Conservation (phyloP, 1,140 invertebrate genomes). For the Planococcus citri region DNA sequence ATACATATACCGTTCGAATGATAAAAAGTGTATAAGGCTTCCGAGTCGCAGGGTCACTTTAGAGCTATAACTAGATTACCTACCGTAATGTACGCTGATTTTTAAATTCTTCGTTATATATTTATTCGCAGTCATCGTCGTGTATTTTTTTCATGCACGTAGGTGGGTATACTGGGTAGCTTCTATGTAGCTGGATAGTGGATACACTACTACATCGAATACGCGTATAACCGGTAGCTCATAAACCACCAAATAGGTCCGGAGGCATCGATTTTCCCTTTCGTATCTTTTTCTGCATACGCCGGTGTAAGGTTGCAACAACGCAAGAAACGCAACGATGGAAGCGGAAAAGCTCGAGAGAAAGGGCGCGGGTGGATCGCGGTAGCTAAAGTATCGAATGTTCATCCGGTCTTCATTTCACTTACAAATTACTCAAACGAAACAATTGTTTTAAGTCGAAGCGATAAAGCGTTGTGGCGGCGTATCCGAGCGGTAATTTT, state of each 20-base stretch:
- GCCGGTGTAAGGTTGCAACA: not conserved
- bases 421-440: not conserved
- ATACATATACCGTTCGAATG: not conserved
- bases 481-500: not conserved
- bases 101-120: not conserved
- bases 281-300: not conserved
- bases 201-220: too few species aligned
- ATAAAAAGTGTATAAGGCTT: not conserved
- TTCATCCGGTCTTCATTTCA: not conserved
- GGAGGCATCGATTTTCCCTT: not conserved
- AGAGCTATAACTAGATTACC: not conserved
- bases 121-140: not conserved
- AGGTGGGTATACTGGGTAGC: not conserved
- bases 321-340: not conserved
- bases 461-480: not conserved
- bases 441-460: not conserved
- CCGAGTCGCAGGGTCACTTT: conserved; percentile 5
- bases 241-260: too few species aligned
- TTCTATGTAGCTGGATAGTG: too few species aligned
- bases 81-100: not conserved
- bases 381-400: not conserved
- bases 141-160: not conserved
- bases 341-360: not conserved
- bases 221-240: too few species aligned
- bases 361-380: not conserved